These are phyloP conservation scores for Halotydeus destructor DNA, from an alignment of 1,140 invertebrate species.

Conservation along the genomic window DNA sequence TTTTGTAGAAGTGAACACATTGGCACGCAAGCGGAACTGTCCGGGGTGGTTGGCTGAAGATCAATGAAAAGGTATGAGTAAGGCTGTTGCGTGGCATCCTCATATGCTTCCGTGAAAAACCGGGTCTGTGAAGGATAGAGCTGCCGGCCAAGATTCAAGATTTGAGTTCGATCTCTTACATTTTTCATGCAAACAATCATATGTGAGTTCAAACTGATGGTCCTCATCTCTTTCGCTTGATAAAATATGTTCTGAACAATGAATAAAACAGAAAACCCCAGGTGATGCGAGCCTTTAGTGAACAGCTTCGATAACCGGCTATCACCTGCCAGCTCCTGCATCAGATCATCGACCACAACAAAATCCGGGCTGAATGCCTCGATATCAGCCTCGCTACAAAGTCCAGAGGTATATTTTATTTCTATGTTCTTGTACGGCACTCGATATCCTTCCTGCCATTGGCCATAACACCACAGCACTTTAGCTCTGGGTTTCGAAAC, in stretches of 20 bases:
- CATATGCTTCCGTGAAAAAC: slow-evolving; percentile 24
- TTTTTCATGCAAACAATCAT: slow-evolving; percentile 27
- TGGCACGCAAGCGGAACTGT: background rate
- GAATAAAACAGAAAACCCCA: slow-evolving; percentile 25
- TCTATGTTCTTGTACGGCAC: background rate
- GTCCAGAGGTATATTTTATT: background rate
- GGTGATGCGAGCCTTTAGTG: slow-evolving; percentile 24
- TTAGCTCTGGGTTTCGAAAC: background rate
- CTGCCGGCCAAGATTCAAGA: slow-evolving; percentile 22
- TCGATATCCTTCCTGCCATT: background rate
- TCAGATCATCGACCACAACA: slow-evolving; percentile 24
- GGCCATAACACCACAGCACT: slow-evolving; percentile 1
- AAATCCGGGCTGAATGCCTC: slow-evolving; percentile 3
- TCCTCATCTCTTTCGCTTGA: slow-evolving; percentile 23
- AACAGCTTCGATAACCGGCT: slow-evolving; percentile 23
- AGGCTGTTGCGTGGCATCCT: slow-evolving; percentile 7
- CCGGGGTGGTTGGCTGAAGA: slow-evolving; percentile 4
- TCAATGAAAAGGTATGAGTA: slow-evolving; percentile 7
- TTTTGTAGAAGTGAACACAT: background rate
- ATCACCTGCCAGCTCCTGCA: slow-evolving; percentile 21
- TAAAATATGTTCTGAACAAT: slow-evolving; percentile 27
- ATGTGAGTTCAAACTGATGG: slow-evolving; percentile 24
- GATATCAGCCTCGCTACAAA: background rate
- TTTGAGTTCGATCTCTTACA: slow-evolving; percentile 24
- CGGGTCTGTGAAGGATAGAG: slow-evolving; percentile 22